Evolutionary conservation across 2,113 vertebrate genomes (phyloP).

Genomic region (Hypomesus transpacificus): DNA sequence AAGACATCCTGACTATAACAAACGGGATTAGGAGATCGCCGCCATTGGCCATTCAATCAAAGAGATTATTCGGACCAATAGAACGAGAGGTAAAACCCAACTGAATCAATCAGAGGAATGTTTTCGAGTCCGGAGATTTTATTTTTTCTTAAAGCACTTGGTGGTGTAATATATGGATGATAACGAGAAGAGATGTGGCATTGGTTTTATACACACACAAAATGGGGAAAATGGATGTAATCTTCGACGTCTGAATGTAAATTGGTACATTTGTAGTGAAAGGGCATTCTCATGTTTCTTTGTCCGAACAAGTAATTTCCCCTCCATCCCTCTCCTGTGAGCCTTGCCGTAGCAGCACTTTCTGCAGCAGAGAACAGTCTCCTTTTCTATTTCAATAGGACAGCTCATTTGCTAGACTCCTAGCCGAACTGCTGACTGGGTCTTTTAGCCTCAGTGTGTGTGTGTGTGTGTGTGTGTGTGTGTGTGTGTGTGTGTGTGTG

Average conservation of each 20-base stretch:
- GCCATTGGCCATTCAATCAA: constrained; percentile 34
- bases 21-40: not conserved
- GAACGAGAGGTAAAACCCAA: constrained; percentile 13
- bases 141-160: constrained; percentile 39
- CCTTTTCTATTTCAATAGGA: constrained; percentile 79
- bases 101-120: constrained; percentile 40
- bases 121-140: constrained; percentile 27
- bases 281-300: constrained; percentile 73
- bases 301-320: constrained; percentile 74
- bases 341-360: constrained; percentile 74
- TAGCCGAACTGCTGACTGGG: constrained; percentile 75
- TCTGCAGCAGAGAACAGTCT: constrained; percentile 68
- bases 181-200: constrained; percentile 50
- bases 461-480: constrained; percentile 35
- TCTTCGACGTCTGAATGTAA: constrained; percentile 65
- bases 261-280: constrained; percentile 73
- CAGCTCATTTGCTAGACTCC: constrained; percentile 81
- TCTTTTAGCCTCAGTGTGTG: constrained; percentile 63
- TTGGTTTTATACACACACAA: not conserved
- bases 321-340: constrained; percentile 58
- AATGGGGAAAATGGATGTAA: constrained; percentile 62
- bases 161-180: constrained; percentile 58
- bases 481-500: constrained; percentile 29
- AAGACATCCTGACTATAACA: not conserved
- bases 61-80: constrained; percentile 35